phyloP scores from a whole-genome alignment of 2,888 invertebrate species.

The Linyphia triangularis region DNA sequence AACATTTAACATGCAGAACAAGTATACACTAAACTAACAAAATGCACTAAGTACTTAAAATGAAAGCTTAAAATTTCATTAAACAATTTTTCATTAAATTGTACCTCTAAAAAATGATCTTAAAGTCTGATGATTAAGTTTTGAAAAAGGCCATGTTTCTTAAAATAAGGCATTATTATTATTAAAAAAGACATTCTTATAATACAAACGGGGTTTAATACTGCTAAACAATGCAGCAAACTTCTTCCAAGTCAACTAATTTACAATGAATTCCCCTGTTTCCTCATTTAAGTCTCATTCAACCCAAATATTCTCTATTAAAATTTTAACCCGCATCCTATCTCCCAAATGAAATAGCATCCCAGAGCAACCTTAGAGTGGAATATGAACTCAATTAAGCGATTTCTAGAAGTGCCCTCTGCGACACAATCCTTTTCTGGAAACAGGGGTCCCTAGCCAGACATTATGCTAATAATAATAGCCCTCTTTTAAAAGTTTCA shows the following conservation, averaged over 20 bases:
- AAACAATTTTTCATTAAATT: too few species aligned
- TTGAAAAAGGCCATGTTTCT: too few species aligned
- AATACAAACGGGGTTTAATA: too few species aligned
- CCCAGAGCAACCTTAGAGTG: constrained; percentile 5
- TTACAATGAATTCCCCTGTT: not conserved
- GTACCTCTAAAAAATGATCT: too few species aligned
- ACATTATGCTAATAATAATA: constrained; percentile 70
- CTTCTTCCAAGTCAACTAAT: not conserved
- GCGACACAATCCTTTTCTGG: constrained; percentile 30
- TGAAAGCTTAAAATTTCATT: too few species aligned
- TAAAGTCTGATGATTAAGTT: too few species aligned
- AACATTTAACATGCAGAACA: too few species aligned
- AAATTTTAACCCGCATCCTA: constrained; percentile 30
- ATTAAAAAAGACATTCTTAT: too few species aligned
- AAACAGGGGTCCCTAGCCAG: constrained; percentile 1
- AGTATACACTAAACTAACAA: too few species aligned
- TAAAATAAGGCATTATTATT: too few species aligned
- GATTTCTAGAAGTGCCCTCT: constrained; percentile 14
- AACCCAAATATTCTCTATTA: constrained; percentile 4
- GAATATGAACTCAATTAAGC: constrained; percentile 62
- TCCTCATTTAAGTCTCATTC: not conserved
- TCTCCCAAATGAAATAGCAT: not conserved
- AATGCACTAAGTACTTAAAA: too few species aligned
- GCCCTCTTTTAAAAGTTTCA: constrained; percentile 63
- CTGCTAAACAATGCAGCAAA: too few species aligned